A percentile compares a stretch with the other conserved stretches of the same genome.
Conservation (phyloP, 1,140 invertebrate genomes). For the Bombus confusus region DNA sequence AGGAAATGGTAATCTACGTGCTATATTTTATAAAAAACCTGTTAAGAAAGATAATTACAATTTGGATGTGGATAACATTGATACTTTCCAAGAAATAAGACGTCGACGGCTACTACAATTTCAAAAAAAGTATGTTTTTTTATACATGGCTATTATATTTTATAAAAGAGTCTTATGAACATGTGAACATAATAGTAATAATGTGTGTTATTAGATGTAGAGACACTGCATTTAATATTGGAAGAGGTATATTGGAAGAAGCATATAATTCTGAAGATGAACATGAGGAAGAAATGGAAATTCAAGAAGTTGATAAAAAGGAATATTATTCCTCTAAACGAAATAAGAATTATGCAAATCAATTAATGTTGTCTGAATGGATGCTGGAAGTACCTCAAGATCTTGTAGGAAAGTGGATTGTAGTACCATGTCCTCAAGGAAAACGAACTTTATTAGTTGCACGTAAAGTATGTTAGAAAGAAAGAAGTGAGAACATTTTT, state of each 20-base stretch:
- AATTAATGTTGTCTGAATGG: slow-evolving; percentile 95
- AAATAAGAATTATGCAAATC: slow-evolving; percentile 72
- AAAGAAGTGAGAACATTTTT: slow-evolving; percentile 6
- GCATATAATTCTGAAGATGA: slow-evolving; percentile 70
- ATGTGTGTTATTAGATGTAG: slow-evolving; percentile 68
- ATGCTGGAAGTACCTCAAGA: slow-evolving; percentile 92
- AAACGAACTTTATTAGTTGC: slow-evolving; percentile 90
- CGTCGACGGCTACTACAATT: slow-evolving; percentile 70
- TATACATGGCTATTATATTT: slow-evolving; percentile 55
- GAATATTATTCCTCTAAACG: slow-evolving; percentile 23
- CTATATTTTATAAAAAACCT: slow-evolving; percentile 76
- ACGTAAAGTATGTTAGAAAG: slow-evolving; percentile 82
- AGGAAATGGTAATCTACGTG: slow-evolving; percentile 55
- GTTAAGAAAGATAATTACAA: slow-evolving; percentile 76
- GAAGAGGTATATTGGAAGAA: slow-evolving; percentile 72
- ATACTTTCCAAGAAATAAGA: slow-evolving; percentile 77
- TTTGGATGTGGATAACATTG: slow-evolving; percentile 70
- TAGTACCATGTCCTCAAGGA: slow-evolving; percentile 92
- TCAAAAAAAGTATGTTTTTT: slow-evolving; percentile 75
- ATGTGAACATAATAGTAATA: slow-evolving; percentile 4
- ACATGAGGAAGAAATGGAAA: slow-evolving; percentile 73
- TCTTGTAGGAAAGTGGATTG: slow-evolving; percentile 90
- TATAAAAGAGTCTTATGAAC: not conserved
- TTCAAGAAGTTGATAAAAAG: slow-evolving; percentile 54
- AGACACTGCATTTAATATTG: slow-evolving; percentile 70